Evolutionary conservation across 30 jellyfish, hydroid and myxozoan genomes (phyloP), one percentile per base, ranked within the genome.

Genomic region (Chironex yamaguchii): DNA sequence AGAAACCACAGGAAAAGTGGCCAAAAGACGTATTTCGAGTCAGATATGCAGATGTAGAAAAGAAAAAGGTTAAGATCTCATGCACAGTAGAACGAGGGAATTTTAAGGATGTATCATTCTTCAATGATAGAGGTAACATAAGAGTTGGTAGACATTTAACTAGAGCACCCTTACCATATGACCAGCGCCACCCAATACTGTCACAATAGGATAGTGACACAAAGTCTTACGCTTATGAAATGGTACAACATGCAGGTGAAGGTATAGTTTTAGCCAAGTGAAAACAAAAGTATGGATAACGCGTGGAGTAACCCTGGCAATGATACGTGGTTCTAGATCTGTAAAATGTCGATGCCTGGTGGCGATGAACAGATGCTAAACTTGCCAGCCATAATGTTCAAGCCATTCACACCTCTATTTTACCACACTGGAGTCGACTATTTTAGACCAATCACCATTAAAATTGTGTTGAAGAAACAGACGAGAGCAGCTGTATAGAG

Each of bases 71-170:
- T n/a, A 30, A 36, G 42, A 76, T 32, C n/a, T 52, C 33, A 26
- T 27, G 67, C 28, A 6, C 63, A 74, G n/a, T 84, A 28, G 35
- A 58, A 58, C 64, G 31, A 84, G 91, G 91, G 14, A 76, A 87
- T 51, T 78, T 76, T 62, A 52, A 64, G 76, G 50, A 78, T 50
- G 77, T 87, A 34, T 42, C 91, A 23, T 91, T 91, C 29, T 76
- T 65, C 33, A 54, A 33, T 1, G 89, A 71, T 62, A 85, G 71
- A 9, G 62, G 71, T 25, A 53, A 64, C 67, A 87, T 87, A 32
- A 64, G 91, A 67, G 96, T 87, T 2, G 96, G 91, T 23, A 91
- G 91, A 53, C 34, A 83, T 63, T 69, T 54, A 32, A 42, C 29
- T 36, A 68, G 52, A 52, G 82, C 88, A 42, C 4, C 66, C 24